Conservation (phyloP, 2,797 vertebrate species). For the Coreius guichenoti region DNA sequence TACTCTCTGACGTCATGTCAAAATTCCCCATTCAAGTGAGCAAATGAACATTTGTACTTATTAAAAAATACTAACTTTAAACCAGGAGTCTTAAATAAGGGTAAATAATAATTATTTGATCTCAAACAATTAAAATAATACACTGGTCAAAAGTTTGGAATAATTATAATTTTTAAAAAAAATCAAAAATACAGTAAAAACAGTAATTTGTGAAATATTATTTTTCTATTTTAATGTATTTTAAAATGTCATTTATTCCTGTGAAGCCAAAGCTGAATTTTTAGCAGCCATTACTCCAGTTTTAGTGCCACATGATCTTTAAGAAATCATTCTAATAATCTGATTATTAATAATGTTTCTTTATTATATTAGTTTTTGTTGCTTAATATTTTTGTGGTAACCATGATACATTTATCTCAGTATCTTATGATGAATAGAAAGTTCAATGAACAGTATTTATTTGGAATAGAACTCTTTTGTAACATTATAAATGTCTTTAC, state of each 20-base stretch:
- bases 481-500: too few species aligned
- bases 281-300: too few species aligned
- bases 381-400: too few species aligned
- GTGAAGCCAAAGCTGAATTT: not conserved
- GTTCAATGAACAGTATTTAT: not conserved
- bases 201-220: not conserved
- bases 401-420: too few species aligned
- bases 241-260: not conserved
- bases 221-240: not conserved
- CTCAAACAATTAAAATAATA: not conserved
- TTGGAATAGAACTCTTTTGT: not conserved
- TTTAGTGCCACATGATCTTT: too few species aligned
- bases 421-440: not conserved
- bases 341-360: too few species aligned
- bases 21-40: slow-evolving; percentile 78
- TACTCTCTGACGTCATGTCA: slow-evolving; percentile 76
- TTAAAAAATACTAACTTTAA: not conserved
- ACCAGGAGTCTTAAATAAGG: not conserved
- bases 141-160: not conserved
- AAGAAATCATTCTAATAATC: too few species aligned
- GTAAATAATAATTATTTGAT: not conserved
- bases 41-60: not conserved
- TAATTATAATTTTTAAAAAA: not conserved
- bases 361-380: too few species aligned
- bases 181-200: not conserved